phyloP scores from a whole-genome alignment of 2,888 invertebrate species.

The Digitonthophagus gazella region DNA sequence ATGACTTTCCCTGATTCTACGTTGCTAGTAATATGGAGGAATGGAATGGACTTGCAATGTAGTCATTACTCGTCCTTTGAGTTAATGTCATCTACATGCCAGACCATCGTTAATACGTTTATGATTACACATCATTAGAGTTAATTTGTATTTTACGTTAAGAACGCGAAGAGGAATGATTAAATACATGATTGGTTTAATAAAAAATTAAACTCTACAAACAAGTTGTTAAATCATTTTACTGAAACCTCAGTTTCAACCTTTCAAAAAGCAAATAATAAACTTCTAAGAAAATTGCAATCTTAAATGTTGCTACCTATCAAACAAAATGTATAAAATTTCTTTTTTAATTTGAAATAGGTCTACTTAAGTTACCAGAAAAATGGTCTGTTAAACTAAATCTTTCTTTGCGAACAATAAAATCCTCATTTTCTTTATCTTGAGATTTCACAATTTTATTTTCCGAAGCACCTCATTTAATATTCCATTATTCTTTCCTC shows the following conservation, averaged over 20 bases:
- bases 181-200: neutral
- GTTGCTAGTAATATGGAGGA: neutral
- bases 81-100: neutral
- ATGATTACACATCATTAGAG: neutral
- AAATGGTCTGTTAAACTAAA: too few species aligned
- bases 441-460: slow-evolving; percentile 19
- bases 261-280: neutral
- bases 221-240: neutral
- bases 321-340: too few species aligned
- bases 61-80: neutral
- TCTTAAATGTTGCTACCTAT: too few species aligned
- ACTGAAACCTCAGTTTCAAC: neutral
- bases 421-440: neutral
- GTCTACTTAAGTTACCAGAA: too few species aligned
- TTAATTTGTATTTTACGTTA: neutral
- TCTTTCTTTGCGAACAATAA: neutral
- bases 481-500: slow-evolving; percentile 21
- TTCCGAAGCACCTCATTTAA: slow-evolving; percentile 20
- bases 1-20: neutral
- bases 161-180: neutral
- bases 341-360: too few species aligned
- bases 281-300: too few species aligned
- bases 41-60: neutral
- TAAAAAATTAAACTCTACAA: neutral
- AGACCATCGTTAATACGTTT: neutral